Percentiles rank a stretch among this genome's conserved stretches.
Evolutionary conservation across 2,113 vertebrate species (phyloP).

Genomic region (Rostratula benghalensis): DNA sequence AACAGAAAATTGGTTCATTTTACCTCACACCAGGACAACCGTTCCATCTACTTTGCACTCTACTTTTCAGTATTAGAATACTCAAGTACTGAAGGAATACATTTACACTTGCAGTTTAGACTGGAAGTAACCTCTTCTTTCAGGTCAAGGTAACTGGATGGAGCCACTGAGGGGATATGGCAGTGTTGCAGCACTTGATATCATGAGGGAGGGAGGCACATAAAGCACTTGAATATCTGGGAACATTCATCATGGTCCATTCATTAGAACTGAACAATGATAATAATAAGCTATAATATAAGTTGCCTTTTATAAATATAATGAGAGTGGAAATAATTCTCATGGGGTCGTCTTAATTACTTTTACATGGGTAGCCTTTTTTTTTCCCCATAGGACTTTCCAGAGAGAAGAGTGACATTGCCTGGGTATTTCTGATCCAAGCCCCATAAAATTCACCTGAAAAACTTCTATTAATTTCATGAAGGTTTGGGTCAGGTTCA

Average conservation of each 20-base stretch:
- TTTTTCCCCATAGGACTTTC: not conserved
- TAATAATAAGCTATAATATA: constrained; percentile 14
- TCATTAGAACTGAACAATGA: constrained; percentile 20
- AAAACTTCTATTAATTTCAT: constrained; percentile 31
- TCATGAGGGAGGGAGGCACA: not conserved
- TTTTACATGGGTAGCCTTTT: constrained; percentile 24
- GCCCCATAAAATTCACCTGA: constrained; percentile 5
- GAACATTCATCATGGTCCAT: not conserved
- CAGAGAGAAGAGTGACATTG: not conserved
- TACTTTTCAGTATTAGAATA: not conserved
- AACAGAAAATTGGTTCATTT: too few species aligned
- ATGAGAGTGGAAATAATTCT: not conserved
- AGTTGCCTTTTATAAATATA: constrained; percentile 40
- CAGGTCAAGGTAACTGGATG: not conserved
- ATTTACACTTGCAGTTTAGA: not conserved
- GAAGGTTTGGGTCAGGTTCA: constrained; percentile 11
- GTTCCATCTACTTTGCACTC: not conserved
- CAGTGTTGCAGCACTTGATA: not conserved
- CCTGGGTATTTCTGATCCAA: not conserved
- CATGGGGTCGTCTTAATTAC: constrained; percentile 4
- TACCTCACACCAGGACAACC: too few species aligned
- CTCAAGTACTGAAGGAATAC: not conserved
- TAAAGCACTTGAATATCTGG: not conserved
- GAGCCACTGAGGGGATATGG: not conserved
- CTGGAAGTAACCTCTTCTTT: not conserved